phyloP scores from a whole-genome alignment of 2,797 vertebrate genomes.

The Brachyalestes nurse region DNA sequence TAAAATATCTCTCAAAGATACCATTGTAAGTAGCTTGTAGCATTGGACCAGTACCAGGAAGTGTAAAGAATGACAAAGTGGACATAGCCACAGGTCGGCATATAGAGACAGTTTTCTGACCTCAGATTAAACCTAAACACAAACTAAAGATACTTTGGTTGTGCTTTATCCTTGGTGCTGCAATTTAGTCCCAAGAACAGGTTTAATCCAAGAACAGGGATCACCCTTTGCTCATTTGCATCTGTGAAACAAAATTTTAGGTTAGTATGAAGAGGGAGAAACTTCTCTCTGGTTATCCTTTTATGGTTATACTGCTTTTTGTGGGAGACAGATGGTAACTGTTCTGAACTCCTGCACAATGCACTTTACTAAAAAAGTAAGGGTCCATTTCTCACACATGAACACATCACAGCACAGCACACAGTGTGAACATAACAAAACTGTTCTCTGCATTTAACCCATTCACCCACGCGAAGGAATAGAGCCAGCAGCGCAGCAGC shows the following conservation, averaged over 20 bases:
- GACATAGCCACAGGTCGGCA: not conserved
- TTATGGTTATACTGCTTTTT: slow-evolving; percentile 26
- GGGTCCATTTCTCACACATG: too few relatives aligned
- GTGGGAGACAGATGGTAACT: not conserved
- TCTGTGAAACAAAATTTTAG: not conserved
- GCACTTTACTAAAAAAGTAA: too few relatives aligned
- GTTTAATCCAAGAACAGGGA: too few relatives aligned
- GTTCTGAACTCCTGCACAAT: too few relatives aligned
- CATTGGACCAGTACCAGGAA: not conserved
- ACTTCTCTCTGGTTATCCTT: not conserved
- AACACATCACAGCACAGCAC: too few relatives aligned
- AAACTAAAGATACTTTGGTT: not conserved
- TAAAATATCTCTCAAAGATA: slow-evolving; percentile 19
- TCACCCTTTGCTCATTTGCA: not conserved
- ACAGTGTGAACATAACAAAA: too few relatives aligned
- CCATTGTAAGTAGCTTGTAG: not conserved
- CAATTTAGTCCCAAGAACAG: not conserved
- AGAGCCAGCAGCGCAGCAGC: too few relatives aligned
- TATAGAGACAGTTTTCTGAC: not conserved
- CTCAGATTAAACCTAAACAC: not conserved
- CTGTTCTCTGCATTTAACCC: too few relatives aligned
- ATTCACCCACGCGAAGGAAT: too few relatives aligned
- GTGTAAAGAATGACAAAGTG: not conserved
- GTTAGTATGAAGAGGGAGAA: not conserved
- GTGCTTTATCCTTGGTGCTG: not conserved